Evolutionary conservation across 1,140 invertebrate species (phyloP).

Genomic region (Galleria mellonella): DNA sequence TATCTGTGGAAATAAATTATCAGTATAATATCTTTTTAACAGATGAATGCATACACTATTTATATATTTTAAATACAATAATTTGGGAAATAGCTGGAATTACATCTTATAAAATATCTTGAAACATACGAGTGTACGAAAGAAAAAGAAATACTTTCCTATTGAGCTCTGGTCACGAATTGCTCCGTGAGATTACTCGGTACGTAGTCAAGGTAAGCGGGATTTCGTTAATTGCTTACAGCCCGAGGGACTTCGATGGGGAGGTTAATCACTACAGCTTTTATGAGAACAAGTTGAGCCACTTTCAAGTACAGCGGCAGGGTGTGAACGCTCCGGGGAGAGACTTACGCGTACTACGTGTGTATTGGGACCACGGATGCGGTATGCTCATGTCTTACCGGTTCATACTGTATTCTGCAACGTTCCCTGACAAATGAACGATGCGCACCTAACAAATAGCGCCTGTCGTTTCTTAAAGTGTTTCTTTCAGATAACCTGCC

Average conservation of each 20-base stretch:
- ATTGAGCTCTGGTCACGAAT: neutral
- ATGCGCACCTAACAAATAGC: slow-evolving; percentile 15
- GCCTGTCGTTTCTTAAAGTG: slow-evolving; percentile 4
- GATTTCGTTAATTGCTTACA: slow-evolving; percentile 7
- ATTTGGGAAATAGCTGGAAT: too few species aligned
- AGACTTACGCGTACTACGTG: neutral
- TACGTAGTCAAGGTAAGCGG: slow-evolving; percentile 7
- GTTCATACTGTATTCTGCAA: slow-evolving; percentile 3
- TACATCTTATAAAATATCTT: too few species aligned
- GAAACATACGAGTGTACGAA: too few species aligned
- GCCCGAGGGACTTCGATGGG: slow-evolving; percentile 2
- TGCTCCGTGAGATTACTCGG: slow-evolving; percentile 1
- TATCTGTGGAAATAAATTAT: too few species aligned
- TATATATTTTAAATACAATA: too few species aligned
- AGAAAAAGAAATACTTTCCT: too few species aligned
- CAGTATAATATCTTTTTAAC: too few species aligned
- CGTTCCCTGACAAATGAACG: slow-evolving; percentile 8
- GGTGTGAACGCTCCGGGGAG: neutral
- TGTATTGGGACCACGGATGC: neutral
- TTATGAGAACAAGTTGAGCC: slow-evolving; percentile 4
- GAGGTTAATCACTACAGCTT: slow-evolving; percentile 7
- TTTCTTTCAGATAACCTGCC: neutral
- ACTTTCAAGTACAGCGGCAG: neutral
- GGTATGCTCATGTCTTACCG: neutral
- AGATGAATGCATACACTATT: too few species aligned